These are phyloP conservation scores for Scolopax rusticola DNA, from an alignment of 2,797 vertebrate species.

Conservation along the genomic window DNA sequence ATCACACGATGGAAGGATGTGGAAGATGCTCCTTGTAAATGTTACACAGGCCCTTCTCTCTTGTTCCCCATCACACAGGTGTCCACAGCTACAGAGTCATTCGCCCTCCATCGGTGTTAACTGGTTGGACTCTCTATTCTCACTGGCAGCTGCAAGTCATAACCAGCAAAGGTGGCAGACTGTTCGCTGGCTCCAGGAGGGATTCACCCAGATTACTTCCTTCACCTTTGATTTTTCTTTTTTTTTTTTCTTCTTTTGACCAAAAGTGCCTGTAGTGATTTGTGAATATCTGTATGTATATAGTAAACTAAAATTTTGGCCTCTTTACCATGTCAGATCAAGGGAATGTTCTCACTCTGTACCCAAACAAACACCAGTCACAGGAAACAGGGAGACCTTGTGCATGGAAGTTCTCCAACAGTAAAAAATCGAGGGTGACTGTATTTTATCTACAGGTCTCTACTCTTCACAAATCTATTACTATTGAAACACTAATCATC, in stretches of 20 bases:
- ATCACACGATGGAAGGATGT: background rate
- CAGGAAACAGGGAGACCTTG: background rate
- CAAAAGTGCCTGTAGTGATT: background rate
- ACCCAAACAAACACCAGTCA: background rate
- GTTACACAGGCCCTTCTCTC: background rate
- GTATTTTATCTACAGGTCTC: background rate
- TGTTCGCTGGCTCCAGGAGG: background rate
- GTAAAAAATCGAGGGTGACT: background rate
- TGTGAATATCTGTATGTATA: background rate
- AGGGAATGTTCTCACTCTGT: background rate
- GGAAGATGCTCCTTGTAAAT: background rate
- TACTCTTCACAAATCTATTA: background rate
- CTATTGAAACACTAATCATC: background rate
- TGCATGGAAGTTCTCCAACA: background rate
- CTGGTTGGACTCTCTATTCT: background rate
- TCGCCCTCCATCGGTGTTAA: accelerated
- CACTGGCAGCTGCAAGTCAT: background rate
- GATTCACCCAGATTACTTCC: background rate
- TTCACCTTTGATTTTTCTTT: background rate
- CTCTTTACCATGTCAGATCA: background rate
- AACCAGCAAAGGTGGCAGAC: background rate
- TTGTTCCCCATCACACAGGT: background rate
- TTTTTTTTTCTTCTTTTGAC: background rate
- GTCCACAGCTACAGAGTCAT: background rate
- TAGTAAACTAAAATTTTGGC: background rate